Conservation (phyloP, 2,797 vertebrate genomes). For the Mormyrus proboscirostris region DNA sequence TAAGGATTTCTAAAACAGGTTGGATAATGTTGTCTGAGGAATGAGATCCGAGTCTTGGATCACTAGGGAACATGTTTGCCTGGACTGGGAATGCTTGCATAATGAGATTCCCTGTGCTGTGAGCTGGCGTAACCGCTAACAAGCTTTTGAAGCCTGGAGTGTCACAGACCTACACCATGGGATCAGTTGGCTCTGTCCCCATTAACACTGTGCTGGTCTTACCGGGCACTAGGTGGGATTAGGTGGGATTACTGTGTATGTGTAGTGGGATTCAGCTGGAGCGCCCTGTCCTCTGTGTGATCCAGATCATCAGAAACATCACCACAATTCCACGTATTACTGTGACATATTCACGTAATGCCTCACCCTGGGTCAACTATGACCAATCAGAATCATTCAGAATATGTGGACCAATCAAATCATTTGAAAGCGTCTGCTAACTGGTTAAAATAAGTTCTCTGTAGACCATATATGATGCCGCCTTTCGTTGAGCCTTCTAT, state of each 20-base stretch:
- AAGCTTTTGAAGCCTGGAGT: background rate
- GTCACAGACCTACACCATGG: background rate
- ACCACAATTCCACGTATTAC: background rate
- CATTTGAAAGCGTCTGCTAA: background rate
- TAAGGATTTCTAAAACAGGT: background rate
- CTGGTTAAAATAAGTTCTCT: background rate
- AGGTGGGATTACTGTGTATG: background rate
- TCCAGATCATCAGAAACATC: background rate
- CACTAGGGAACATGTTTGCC: background rate
- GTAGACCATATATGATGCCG: background rate
- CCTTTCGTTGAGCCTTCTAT: background rate
- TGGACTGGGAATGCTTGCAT: background rate
- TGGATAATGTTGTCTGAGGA: background rate
- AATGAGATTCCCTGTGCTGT: background rate
- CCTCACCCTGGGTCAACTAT: background rate
- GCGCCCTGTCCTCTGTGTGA: background rate
- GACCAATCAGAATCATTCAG: background rate
- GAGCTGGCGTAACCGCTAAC: background rate
- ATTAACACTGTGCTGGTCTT: background rate
- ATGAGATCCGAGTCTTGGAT: background rate
- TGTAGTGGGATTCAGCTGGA: background rate
- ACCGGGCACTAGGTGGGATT: background rate
- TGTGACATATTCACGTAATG: background rate
- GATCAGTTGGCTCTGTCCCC: background rate
- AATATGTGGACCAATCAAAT: background rate